Evolutionary conservation across 1,140 invertebrate genomes (phyloP).

Genomic region (Trichomalopsis sarcophagae): DNA sequence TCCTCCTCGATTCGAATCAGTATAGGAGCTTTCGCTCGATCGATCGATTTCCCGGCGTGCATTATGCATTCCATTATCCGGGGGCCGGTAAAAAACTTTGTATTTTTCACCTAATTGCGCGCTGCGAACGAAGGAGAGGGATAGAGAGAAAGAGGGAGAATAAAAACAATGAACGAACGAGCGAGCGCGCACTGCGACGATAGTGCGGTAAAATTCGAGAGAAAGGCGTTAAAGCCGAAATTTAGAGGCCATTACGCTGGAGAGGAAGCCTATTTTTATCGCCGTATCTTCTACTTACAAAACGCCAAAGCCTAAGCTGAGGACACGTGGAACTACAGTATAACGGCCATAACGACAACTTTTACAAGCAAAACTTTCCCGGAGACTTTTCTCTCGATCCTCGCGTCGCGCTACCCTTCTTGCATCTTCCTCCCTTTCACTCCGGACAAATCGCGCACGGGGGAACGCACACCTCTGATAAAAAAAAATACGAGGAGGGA

Average conservation of each 20-base stretch:
- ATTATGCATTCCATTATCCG: not conserved
- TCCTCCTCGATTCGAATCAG: not conserved
- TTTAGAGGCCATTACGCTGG: slow-evolving; percentile 9
- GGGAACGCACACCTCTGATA: not conserved
- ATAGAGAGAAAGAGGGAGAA: not conserved
- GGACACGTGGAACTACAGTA: slow-evolving; percentile 33
- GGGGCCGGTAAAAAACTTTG: not conserved
- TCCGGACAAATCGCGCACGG: slow-evolving; percentile 3
- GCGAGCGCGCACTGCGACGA: not conserved
- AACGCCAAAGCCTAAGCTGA: slow-evolving; percentile 21
- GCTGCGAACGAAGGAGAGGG: not conserved
- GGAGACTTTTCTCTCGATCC: not conserved
- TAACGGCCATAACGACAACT: slow-evolving; percentile 39
- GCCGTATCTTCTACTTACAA: slow-evolving; percentile 21
- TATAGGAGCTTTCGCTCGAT: not conserved
- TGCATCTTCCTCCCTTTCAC: not conserved
- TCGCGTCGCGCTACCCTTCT: slow-evolving; percentile 25
- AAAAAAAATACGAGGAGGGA: not conserved
- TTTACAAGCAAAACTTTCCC: slow-evolving; percentile 43
- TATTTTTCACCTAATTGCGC: not conserved
- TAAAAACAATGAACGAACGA: not conserved
- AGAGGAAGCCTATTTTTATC: slow-evolving; percentile 28
- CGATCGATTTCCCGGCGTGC: not conserved
- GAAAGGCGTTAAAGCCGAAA: not conserved
- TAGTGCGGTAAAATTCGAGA: not conserved